These are phyloP conservation scores for Pseudomyrmex gracilis DNA, from an alignment of 1,140 invertebrate genomes.

Conservation along the genomic window DNA sequence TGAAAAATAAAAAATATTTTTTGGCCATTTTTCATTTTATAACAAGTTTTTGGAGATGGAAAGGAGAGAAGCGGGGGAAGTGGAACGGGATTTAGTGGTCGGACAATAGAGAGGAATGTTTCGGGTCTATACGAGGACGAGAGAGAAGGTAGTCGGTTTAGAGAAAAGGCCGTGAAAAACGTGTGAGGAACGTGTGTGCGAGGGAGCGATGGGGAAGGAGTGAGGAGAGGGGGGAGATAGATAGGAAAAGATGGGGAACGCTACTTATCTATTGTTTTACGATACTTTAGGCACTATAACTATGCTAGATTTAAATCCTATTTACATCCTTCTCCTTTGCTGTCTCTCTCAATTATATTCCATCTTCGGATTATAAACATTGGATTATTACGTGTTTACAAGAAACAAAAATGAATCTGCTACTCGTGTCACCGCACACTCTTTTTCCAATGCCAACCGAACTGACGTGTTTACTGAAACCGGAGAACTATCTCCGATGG, in stretches of 20 bases:
- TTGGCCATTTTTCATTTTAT: conserved; percentile 73
- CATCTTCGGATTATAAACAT: conserved; percentile 43
- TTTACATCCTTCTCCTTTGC: conserved; percentile 48
- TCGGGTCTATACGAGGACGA: neutral
- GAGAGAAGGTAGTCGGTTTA: neutral
- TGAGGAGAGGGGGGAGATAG: neutral
- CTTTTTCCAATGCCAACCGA: neutral
- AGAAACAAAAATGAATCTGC: conserved; percentile 46
- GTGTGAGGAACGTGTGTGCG: neutral
- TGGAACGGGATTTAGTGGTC: neutral
- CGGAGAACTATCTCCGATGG: too few species aligned
- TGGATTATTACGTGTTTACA: conserved; percentile 30
- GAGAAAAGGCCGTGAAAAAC: conserved; percentile 2
- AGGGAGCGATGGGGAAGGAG: neutral
- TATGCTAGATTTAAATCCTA: conserved; percentile 58
- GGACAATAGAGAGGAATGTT: conserved; percentile 32
- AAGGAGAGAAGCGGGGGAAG: neutral
- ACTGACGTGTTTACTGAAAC: too few species aligned
- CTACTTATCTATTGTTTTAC: conserved; percentile 33
- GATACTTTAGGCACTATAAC: conserved; percentile 66
- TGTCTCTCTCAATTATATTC: conserved; percentile 22
- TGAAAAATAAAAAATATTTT: conserved; percentile 80
- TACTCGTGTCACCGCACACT: conserved; percentile 42
- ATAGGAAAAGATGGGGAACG: conserved; percentile 14
- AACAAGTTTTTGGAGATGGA: conserved; percentile 58